These are phyloP conservation scores for Pan troglodytes DNA, from an alignment of 2,113 vertebrate species.

Conservation along the genomic window NHGRI_mPanTro3-v2.1_pri NC_086015.1:144144001-144144500, in stretches of 20 bases:
- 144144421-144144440: neutral
- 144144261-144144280: neutral
- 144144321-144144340: neutral
- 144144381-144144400: neutral
- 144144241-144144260: neutral
- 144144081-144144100: neutral
- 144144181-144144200: neutral
- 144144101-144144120: neutral
- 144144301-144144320: constrained; percentile 4
- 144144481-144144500: neutral
- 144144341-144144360: neutral
- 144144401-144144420: neutral
- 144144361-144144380: constrained; percentile 34
- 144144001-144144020: neutral
- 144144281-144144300: neutral
- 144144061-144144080: neutral
- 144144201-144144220: neutral
- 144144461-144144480: neutral
- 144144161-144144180: neutral
- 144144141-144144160: neutral
- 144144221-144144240: neutral
- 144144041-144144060: neutral
- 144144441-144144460: neutral
- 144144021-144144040: neutral
- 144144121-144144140: neutral